A percentile compares a stretch with the other conserved stretches of the same genome.
These are phyloP conservation scores for Melanostigma gelatinosum DNA, from an alignment of 2,113 vertebrate species.

Conservation along the genomic window DNA sequence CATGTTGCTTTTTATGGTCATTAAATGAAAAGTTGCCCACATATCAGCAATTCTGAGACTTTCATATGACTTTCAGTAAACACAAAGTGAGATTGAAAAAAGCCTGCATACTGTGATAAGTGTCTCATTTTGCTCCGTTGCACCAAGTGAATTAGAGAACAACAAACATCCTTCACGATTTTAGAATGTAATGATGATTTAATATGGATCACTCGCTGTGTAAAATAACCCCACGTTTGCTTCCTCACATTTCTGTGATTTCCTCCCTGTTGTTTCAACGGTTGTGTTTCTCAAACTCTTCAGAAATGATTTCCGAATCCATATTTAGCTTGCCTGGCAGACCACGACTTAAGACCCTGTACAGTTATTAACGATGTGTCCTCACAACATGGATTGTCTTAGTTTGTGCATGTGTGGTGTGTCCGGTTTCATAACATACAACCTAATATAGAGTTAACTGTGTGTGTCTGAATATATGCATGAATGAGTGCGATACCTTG, in stretches of 20 bases:
- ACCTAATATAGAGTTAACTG: not conserved
- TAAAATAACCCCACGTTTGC: slow-evolving; percentile 32
- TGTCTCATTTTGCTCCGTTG: slow-evolving; percentile 35
- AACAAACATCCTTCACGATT: slow-evolving; percentile 28
- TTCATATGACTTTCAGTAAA: slow-evolving; percentile 5
- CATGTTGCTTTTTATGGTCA: not conserved
- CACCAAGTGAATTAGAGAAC: slow-evolving; percentile 38
- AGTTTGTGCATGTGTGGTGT: not conserved
- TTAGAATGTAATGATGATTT: slow-evolving; percentile 42
- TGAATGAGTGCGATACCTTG: not conserved
- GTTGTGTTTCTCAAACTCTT: not conserved
- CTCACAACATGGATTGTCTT: not conserved
- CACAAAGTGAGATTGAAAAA: slow-evolving; percentile 8
- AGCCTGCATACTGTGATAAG: slow-evolving; percentile 36
- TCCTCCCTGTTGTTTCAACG: not conserved
- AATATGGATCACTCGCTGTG: slow-evolving; percentile 39
- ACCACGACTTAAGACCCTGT: not conserved
- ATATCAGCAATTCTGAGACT: slow-evolving; percentile 6
- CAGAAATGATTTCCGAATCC: slow-evolving; percentile 4
- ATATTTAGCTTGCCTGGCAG: slow-evolving; percentile 7
- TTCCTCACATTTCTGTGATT: not conserved
- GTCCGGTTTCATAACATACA: not conserved
- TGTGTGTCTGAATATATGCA: not conserved
- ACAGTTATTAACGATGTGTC: not conserved
- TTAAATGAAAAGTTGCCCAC: not conserved